A percentile compares a stretch with the other conserved stretches of the same genome.
Evolutionary conservation across 2,888 invertebrate species (phyloP).

Genomic region (Ophion obscuratus): DNA sequence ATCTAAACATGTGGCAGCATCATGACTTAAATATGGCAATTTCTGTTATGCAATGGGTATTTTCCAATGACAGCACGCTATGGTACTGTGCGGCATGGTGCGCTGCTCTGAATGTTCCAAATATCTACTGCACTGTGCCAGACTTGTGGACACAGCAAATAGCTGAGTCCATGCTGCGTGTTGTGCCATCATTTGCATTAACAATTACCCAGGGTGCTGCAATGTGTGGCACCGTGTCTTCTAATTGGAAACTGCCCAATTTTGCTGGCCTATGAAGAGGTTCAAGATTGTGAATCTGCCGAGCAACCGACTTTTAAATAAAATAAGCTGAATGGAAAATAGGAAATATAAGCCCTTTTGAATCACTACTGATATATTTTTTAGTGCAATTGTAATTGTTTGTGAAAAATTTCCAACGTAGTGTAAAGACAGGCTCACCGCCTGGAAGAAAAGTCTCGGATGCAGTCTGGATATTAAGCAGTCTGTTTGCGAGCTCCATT

Average conservation of each 20-base stretch:
- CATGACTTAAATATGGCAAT: background rate
- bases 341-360: too few species aligned
- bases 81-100: conserved; percentile 1
- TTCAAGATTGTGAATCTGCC: too few species aligned
- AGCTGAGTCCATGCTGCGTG: background rate
- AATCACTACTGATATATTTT: background rate
- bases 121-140: conserved; percentile 6
- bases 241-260: background rate
- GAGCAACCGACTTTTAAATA: too few species aligned
- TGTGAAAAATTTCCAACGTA: too few species aligned
- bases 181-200: too few species aligned
- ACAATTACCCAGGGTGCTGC: background rate
- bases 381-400: background rate
- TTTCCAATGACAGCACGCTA: conserved; percentile 24
- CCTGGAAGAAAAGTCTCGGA: conserved; percentile 5
- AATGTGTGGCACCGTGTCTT: background rate
- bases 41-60: background rate
- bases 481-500: conserved; percentile 2
- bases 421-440: background rate
- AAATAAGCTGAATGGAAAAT: too few species aligned
- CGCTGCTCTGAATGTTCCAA: conserved; percentile 7
- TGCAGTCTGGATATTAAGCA: background rate
- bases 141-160: conserved; percentile 1
- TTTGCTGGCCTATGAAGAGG: background rate
- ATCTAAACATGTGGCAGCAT: background rate